Percentiles rank a stretch among this genome's conserved stretches.
These are phyloP conservation scores for Eupithecia pulchellata DNA, from an alignment of 2,888 invertebrate genomes.

Conservation along the genomic window DNA sequence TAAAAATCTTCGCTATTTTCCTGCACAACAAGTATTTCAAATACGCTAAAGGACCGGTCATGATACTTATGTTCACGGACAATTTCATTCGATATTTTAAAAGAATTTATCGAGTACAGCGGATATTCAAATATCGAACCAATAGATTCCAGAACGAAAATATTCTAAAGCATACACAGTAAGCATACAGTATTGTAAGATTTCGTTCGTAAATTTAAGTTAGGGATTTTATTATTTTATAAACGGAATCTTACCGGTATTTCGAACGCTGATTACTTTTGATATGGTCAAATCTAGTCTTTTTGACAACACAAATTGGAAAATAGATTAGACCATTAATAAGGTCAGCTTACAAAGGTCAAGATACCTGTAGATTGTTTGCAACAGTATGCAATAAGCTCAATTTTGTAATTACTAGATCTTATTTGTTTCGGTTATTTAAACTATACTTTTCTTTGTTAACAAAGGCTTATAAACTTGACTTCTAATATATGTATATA, in stretches of 20 bases:
- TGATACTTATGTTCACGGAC: conserved; percentile 57
- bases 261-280: not conserved
- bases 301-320: no score
- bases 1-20: conserved; percentile 24
- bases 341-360: no score
- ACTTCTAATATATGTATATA: no score
- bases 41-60: conserved; percentile 53
- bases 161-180: conserved; percentile 16
- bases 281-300: not conserved
- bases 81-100: conserved; percentile 64
- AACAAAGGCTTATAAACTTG: no score
- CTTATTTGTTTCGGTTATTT: no score
- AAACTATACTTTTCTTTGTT: no score
- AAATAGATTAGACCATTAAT: no score
- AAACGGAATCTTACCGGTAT: not conserved
- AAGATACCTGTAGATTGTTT: no score
- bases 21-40: conserved; percentile 35
- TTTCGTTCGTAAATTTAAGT: not conserved
- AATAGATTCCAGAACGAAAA: conserved; percentile 14
- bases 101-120: conserved; percentile 67
- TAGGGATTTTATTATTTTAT: not conserved
- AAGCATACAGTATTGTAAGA: not conserved
- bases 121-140: conserved; percentile 71
- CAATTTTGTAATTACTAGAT: no score
- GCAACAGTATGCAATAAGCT: no score